Base-by-base conservation (phyloP, 2,797 vertebrate species). In the Bradypus variegatus region DNA sequence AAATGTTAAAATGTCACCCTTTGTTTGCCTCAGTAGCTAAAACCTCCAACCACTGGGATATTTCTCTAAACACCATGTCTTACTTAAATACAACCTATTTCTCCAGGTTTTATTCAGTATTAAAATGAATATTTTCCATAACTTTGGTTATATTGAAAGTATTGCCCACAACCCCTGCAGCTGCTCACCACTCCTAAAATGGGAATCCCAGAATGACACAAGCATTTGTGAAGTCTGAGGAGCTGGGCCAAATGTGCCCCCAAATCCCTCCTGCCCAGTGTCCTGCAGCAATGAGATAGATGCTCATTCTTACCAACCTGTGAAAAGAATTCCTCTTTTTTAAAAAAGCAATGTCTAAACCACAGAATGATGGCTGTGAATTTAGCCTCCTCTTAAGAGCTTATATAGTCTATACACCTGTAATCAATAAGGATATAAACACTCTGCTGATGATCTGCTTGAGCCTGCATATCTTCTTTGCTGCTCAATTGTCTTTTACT, bases 111-210 rank as follows among this genome's bases (percentile, higher is more conserved):
- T 81, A 50, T 64, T 85, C n/a, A 13, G 2, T 62, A 23, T 64
- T 65, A 72, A 86, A 76, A 76, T 86, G 50, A 88, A 38, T 45
- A 83, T 81, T 94, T 90, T 64, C 58, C 78, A 31, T 23, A n/a
- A 38, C 14, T 19, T 90, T 12, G 48, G 41, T 73, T 29, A 90
- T 81, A 45, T 2, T 75, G 78, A 67, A 69, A 89, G 15, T 23
- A 60, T 53, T 78, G 78, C 88, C 86, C 60, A 36, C 48, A 50
- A 36, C 79, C n/a, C 31, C 48, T 13, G 58, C 29, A 29, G 11
- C 69, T 82, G 91, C 85, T 91, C 92, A 21, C 21, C 23, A 3
- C 75, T 73, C 62, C 41, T 50, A n/a, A 36, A 60, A 36, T 10
- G 27, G 15, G 36, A 41, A 62, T 36, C 27, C 65, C 58, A 25